These are phyloP conservation scores for Polypterus bichir DNA, from an alignment of 2,113 vertebrate species.

Conservation along the genomic window DNA sequence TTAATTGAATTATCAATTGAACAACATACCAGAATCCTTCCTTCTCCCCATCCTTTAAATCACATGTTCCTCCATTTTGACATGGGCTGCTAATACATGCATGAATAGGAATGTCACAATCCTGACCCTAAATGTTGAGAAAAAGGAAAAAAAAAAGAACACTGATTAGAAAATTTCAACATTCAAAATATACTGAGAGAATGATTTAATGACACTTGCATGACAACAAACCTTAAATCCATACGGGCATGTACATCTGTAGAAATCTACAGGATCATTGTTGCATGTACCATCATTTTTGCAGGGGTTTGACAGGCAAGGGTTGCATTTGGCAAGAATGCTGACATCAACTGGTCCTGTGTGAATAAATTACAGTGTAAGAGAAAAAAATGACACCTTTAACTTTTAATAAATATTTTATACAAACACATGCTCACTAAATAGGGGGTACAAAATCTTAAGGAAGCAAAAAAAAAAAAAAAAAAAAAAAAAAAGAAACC, in stretches of 20 bases:
- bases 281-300: constrained; percentile 91
- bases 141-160: no score
- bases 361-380: constrained; percentile 19
- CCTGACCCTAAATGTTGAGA: constrained; percentile 61
- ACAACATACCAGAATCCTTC: constrained; percentile 77
- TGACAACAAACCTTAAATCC: constrained; percentile 75
- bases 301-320: constrained; percentile 89
- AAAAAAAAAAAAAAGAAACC: no score
- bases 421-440: background rate
- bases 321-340: constrained; percentile 91
- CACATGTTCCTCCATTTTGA: constrained; percentile 78
- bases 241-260: constrained; percentile 87
- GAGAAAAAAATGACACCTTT: background rate
- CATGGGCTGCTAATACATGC: constrained; percentile 88
- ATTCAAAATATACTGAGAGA: constrained; percentile 8
- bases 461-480: no score
- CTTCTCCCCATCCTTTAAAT: constrained; percentile 84
- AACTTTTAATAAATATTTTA: background rate
- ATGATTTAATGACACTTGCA: background rate
- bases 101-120: constrained; percentile 86
- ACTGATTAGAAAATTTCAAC: constrained; percentile 3
- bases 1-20: no score
- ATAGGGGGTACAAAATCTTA: background rate
- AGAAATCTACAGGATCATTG: constrained; percentile 86
- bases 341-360: constrained; percentile 76